phyloP scores from a whole-genome alignment of 1,140 invertebrate species.

The Drosophila murphyi region DNA sequence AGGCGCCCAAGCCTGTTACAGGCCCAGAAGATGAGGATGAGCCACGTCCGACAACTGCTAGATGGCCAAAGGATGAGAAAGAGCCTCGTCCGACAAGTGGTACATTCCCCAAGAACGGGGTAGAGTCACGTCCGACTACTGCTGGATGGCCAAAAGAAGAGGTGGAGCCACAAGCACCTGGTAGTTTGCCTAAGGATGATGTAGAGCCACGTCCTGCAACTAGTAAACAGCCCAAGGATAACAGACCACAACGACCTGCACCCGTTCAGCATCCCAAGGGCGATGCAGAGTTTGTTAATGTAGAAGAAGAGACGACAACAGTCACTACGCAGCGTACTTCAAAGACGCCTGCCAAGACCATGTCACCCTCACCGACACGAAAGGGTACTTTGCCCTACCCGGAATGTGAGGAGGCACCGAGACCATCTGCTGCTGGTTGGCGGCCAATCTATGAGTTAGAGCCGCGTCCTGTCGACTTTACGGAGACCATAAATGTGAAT shows the following conservation, averaged over 20 bases:
- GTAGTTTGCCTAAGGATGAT: conserved; percentile 1
- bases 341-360: neutral
- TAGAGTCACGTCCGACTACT: neutral
- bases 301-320: conserved; percentile 10
- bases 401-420: neutral
- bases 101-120: neutral
- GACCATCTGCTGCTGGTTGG: neutral
- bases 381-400: conserved; percentile 10
- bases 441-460: neutral
- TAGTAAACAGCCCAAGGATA: neutral
- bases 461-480: conserved; percentile 2
- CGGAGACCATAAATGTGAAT: conserved; percentile 33
- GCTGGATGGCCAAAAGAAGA: conserved; percentile 9
- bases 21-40: neutral
- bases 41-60: conserved; percentile 3
- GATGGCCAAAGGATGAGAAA: conserved; percentile 3
- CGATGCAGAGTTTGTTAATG: conserved; percentile 1
- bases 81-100: neutral
- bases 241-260: neutral
- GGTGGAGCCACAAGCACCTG: neutral
- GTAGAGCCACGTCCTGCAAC: neutral
- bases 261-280: conserved; percentile 2
- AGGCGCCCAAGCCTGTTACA: neutral
- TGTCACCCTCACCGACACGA: conserved; percentile 40
- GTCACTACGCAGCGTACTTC: neutral